Conservation (phyloP, 2,113 vertebrate species). For the Chionodraco myersi region DNA sequence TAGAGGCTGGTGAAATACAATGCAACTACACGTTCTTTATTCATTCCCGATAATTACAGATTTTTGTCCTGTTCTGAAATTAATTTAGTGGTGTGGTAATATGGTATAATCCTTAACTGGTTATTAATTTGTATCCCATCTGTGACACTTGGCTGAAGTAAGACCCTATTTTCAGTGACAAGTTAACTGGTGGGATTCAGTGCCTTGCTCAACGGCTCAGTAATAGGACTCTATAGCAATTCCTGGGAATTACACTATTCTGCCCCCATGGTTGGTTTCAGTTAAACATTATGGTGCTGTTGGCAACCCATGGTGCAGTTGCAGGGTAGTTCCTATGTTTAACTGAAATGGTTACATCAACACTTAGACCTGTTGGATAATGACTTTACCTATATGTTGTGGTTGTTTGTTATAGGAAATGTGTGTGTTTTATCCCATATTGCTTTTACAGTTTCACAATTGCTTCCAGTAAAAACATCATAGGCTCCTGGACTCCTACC, state of each 20-base stretch:
- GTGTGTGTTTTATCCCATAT: background rate
- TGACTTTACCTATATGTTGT: too few species aligned
- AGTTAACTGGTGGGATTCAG: background rate
- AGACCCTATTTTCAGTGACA: background rate
- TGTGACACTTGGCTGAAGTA: too few species aligned
- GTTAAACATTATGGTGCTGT: too few species aligned
- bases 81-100: background rate
- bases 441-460: background rate
- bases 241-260: background rate
- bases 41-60: conserved; percentile 7
- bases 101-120: background rate
- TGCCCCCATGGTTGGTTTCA: background rate
- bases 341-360: too few species aligned
- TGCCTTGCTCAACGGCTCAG: background rate
- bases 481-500: background rate
- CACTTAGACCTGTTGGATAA: too few species aligned
- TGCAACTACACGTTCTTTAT: background rate
- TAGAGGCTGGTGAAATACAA: conserved; percentile 26
- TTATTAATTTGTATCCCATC: background rate
- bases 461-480: background rate
- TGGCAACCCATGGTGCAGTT: too few species aligned
- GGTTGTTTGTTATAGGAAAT: too few species aligned
- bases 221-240: background rate
- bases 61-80: background rate
- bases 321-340: too few species aligned